phyloP scores from a whole-genome alignment of 2,888 invertebrate species.

The Agrotis ipsilon region DNA sequence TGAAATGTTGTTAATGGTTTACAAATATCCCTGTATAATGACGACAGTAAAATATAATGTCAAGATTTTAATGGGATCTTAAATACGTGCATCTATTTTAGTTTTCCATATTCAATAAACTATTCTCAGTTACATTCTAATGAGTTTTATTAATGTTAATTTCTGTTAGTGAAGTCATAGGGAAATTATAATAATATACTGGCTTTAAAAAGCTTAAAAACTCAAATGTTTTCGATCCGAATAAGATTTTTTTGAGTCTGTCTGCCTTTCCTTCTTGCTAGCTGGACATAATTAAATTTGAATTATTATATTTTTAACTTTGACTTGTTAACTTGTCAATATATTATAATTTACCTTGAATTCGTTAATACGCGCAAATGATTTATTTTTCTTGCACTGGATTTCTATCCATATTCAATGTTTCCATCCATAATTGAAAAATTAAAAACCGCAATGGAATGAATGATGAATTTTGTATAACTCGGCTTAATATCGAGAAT shows the following conservation, averaged over 20 bases:
- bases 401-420: too few species aligned
- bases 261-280: not conserved
- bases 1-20: too few species aligned
- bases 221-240: too few species aligned
- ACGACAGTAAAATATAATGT: too few species aligned
- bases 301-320: too few species aligned
- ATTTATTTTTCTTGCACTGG: not conserved
- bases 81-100: not conserved
- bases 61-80: not conserved
- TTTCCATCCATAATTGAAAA: too few species aligned
- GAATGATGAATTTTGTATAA: not conserved
- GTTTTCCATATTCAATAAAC: not conserved
- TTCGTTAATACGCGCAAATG: not conserved
- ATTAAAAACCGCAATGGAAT: not conserved
- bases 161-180: constrained; percentile 39
- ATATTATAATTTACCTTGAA: constrained; percentile 19
- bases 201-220: not conserved
- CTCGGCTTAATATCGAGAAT: not conserved
- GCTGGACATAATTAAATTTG: not conserved
- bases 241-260: too few species aligned
- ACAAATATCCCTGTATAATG: too few species aligned
- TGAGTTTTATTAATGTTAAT: constrained; percentile 39
- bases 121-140: constrained; percentile 10
- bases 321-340: too few species aligned
- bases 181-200: constrained; percentile 24